Percentiles rank a stretch among this genome's conserved stretches.
phyloP scores from a whole-genome alignment of 2,113 vertebrate species.

The Psephotus haematonotus region DNA sequence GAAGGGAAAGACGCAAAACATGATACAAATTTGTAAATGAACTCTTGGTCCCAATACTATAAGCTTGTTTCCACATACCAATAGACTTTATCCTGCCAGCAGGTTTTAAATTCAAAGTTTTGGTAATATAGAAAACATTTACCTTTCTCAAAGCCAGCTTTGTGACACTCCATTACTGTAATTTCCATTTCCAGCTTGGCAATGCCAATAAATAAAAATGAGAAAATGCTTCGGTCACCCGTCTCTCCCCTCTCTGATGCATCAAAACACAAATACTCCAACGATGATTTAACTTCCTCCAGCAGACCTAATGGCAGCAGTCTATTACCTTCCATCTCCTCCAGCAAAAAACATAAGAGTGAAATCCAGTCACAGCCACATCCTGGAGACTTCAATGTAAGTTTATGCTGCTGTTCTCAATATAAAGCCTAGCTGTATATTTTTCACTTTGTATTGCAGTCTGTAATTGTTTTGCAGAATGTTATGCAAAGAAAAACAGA shows the following conservation, averaged over 20 bases:
- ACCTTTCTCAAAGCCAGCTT: constrained; percentile 57
- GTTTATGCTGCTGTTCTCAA: constrained; percentile 27
- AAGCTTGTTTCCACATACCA: constrained; percentile 56
- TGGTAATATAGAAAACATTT: constrained; percentile 62
- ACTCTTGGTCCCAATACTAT: constrained; percentile 40
- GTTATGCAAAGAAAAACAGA: not conserved
- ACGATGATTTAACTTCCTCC: constrained; percentile 77
- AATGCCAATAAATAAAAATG: constrained; percentile 85
- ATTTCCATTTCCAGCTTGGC: constrained; percentile 80
- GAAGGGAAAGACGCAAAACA: constrained; percentile 33
- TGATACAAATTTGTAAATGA: constrained; percentile 55
- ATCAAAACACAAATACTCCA: constrained; percentile 79
- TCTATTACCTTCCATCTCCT: constrained; percentile 70
- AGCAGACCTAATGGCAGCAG: constrained; percentile 67
- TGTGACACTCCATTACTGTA: constrained; percentile 69
- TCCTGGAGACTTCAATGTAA: constrained; percentile 72
- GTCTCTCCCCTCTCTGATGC: constrained; percentile 84
- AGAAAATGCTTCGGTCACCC: constrained; percentile 85
- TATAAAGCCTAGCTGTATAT: not conserved
- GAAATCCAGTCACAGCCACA: constrained; percentile 72
- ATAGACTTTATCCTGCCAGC: constrained; percentile 30
- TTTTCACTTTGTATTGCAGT: constrained; percentile 16
- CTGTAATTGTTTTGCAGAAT: not conserved
- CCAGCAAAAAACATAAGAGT: constrained; percentile 76
- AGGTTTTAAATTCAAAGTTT: constrained; percentile 66